Conservation (phyloP, 1,140 invertebrate species). For the Drosophila lini region DNA sequence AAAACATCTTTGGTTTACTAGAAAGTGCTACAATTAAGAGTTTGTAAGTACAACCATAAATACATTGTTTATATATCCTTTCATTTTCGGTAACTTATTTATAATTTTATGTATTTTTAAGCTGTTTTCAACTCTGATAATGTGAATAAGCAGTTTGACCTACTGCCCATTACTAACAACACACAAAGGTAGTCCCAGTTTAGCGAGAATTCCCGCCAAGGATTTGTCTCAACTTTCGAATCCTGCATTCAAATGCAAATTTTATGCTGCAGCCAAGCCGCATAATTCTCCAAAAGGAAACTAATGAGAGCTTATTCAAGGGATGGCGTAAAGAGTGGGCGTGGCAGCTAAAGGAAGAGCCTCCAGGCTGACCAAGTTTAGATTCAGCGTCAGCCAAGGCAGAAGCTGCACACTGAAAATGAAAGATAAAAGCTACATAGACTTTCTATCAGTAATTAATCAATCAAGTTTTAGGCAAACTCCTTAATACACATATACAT, state of each 20-base stretch:
- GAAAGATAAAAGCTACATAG: neutral
- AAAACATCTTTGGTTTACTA: neutral
- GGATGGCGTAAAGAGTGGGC: neutral
- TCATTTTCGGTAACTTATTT: neutral
- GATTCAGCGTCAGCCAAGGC: constrained; percentile 10
- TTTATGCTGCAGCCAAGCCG: constrained; percentile 29
- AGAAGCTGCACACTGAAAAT: neutral
- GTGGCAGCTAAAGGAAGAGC: constrained; percentile 7
- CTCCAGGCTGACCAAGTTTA: constrained; percentile 15
- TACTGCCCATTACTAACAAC: neutral
- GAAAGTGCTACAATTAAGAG: neutral
- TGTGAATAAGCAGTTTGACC: constrained; percentile 21
- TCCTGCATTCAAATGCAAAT: constrained; percentile 38
- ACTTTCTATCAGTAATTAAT: neutral
- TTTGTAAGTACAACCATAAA: neutral
- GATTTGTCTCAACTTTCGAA: constrained; percentile 27
- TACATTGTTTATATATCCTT: no score
- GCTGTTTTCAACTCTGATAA: neutral
- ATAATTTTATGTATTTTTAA: neutral
- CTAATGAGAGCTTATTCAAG: constrained; percentile 66
- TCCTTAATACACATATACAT: no score
- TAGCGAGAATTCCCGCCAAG: neutral
- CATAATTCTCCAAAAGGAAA: constrained; percentile 53
- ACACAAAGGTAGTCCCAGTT: constrained; percentile 9
- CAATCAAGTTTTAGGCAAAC: no score